A percentile compares a stretch with the other conserved stretches of the same genome.
Evolutionary conservation across 2,113 vertebrate genomes (phyloP).

Genomic region (Peromyscus polionotus): DNA sequence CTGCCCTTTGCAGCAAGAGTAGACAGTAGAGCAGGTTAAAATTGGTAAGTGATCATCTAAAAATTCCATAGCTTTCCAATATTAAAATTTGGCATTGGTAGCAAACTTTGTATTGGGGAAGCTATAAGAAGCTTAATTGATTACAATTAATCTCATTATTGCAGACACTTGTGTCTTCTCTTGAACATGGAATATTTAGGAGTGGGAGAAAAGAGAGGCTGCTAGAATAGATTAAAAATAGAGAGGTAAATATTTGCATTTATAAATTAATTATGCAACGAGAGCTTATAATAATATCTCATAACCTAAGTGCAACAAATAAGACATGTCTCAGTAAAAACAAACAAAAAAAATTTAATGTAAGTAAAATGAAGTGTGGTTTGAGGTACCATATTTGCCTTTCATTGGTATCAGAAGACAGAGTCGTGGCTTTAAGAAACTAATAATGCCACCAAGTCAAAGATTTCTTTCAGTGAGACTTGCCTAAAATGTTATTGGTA

Average conservation of each 20-base stretch:
- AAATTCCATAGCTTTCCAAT: neutral
- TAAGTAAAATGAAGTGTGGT: accelerated
- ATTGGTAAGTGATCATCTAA: neutral
- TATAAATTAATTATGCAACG: neutral
- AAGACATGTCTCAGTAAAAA: no score
- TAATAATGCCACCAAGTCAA: no score
- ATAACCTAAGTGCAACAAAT: neutral
- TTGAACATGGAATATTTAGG: neutral
- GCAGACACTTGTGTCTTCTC: neutral
- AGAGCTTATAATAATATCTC: neutral
- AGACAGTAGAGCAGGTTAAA: neutral
- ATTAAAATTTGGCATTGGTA: neutral
- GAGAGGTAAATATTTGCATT: neutral
- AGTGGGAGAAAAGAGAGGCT: neutral
- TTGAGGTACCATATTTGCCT: accelerated
- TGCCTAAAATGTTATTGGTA: neutral
- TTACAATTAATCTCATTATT: neutral
- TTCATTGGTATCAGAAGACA: neutral
- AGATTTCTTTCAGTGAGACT: neutral
- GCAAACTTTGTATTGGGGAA: neutral
- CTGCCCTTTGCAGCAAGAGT: neutral
- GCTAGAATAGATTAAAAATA: neutral
- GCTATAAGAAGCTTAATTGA: neutral
- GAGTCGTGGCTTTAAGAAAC: neutral
- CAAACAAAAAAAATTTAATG: no score